Conservation (phyloP, 2,888 invertebrate genomes). For the Rhorus exstirpatorius region DNA sequence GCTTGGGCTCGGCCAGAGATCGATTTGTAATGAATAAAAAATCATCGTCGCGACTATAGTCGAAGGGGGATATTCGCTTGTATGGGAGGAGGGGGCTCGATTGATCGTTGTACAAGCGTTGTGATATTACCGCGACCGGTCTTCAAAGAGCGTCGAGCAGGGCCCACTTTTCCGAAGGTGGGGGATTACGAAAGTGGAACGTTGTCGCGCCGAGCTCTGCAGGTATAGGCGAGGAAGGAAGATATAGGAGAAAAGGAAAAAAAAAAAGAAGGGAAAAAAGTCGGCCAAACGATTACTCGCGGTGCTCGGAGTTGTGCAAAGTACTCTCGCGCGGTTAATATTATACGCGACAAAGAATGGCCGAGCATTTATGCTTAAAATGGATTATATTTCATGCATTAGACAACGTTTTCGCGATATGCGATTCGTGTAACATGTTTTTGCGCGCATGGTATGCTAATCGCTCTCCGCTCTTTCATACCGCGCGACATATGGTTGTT, state of each 20-base stretch:
- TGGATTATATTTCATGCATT: background rate
- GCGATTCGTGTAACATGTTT: no score
- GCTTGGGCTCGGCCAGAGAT: conserved; percentile 61
- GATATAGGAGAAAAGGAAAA: conserved; percentile 15
- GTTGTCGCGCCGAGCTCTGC: conserved; percentile 44
- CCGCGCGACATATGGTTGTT: no score
- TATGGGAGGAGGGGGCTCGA: background rate
- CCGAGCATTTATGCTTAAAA: conserved; percentile 18
- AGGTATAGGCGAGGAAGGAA: conserved; percentile 51
- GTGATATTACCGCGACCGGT: conserved; percentile 54
- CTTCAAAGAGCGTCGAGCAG: conserved; percentile 23
- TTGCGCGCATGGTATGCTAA: no score
- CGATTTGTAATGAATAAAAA: conserved; percentile 72
- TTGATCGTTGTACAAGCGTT: conserved; percentile 8
- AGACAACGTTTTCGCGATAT: no score
- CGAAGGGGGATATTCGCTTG: background rate
- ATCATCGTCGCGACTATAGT: conserved; percentile 44
- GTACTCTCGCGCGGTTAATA: no score
- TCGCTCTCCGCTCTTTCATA: no score
- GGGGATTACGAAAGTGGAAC: conserved; percentile 71
- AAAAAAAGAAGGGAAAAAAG: no score
- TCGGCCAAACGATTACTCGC: conserved; percentile 66
- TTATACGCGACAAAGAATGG: no score
- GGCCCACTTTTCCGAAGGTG: conserved; percentile 51
- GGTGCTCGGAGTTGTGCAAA: conserved; percentile 16